Evolutionary conservation across 1,140 invertebrate genomes (phyloP), one percentile per base, ranked within the genome.

Genomic region (Philaenus spumarius): DNA sequence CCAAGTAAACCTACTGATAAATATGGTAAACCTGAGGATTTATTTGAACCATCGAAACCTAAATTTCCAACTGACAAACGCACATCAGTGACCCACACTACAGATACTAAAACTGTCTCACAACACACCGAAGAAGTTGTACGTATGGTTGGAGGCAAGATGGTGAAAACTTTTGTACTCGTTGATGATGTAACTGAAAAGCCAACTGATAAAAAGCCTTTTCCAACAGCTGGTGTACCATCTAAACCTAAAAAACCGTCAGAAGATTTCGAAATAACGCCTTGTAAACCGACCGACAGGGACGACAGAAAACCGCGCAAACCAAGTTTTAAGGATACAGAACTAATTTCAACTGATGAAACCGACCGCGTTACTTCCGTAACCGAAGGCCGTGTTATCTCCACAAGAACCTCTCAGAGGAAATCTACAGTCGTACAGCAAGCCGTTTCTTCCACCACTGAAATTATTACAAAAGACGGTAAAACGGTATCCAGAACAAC

Each of bases 71-170:
- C 26, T 30, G 26, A 30, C 26, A 30, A 30, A 30, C 26, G 3
- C 9, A 4, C 26, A 26, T 30, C 48, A 2, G 48, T 30, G 6
- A 35, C 14, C 6, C 12, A 47, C 4, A 5, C 20, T 47, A 30
- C 26, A 30, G 26, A 30, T 30, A 20, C 12, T 9, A 51, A 6
- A 2, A 30, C 48, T 4, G 23, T 12, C 15, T 19, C 48, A 4
- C 14, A n/a, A 11, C 48, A 51, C 15, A 56, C 43, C 9, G 37
- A 12, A 26, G 55, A 57, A 23, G 45, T 60, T 24, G 57, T 62
- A 15, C 58, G 46, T 19, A 64, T 64, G 62, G 55, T 64, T 11
- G 62, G 62, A 59, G 59, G 59, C 34, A 64, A 64, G 53, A 37
- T 64, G 19, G 45, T 57, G 12, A 57, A 57, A 46, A 45, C 54